phyloP scores from a whole-genome alignment of 2,113 vertebrate genomes.

The Hemiprocne comata region DNA sequence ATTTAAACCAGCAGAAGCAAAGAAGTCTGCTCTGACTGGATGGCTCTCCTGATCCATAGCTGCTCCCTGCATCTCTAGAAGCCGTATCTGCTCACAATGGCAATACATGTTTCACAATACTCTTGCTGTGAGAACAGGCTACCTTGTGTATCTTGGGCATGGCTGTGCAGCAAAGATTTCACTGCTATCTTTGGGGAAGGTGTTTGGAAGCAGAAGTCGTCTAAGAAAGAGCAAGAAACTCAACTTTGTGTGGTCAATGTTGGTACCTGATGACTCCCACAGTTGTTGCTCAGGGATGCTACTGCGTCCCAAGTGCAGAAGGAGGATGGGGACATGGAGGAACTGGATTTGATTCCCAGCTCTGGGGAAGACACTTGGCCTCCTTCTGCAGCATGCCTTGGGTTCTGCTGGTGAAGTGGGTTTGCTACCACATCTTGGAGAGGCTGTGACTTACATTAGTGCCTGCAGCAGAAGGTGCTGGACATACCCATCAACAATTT shows the following conservation, averaged over 20 bases:
- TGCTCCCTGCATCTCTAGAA: neutral
- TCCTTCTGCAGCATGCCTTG: neutral
- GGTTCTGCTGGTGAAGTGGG: neutral
- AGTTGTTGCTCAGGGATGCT: neutral
- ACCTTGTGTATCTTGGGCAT: neutral
- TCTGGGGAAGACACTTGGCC: neutral
- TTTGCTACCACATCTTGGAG: neutral
- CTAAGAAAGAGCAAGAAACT: neutral
- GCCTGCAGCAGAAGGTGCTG: rapidly evolving
- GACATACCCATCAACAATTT: neutral
- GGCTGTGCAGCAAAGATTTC: neutral
- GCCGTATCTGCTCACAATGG: neutral
- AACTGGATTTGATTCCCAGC: neutral
- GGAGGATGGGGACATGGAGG: rapidly evolving
- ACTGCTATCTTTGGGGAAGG: neutral
- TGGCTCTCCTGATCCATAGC: rapidly evolving
- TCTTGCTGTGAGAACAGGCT: neutral
- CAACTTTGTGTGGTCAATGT: neutral
- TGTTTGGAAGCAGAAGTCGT: neutral
- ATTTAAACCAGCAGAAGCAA: conserved; percentile 15
- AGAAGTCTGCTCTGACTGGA: neutral
- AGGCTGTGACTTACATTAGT: neutral
- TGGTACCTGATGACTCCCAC: neutral
- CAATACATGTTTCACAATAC: neutral
- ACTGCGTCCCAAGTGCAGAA: neutral